A percentile compares a stretch with the other conserved stretches of the same genome.
Evolutionary conservation across 37 sponge, comb jelly and placozoan genomes (phyloP).

Genomic region (Halisarca cf. caerulea): DNA sequence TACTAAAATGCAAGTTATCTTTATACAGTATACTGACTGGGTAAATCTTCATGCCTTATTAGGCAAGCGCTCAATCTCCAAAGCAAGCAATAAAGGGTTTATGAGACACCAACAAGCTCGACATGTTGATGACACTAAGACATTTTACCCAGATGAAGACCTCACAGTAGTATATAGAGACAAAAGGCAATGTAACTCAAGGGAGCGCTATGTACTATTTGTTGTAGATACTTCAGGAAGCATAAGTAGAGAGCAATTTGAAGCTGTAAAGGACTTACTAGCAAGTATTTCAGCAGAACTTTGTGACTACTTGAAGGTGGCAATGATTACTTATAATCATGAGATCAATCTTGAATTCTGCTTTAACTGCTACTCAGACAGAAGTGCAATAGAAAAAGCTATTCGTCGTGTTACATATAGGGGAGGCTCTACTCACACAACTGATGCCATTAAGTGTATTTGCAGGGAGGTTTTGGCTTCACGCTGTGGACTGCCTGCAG

Average conservation of each 20-base stretch:
- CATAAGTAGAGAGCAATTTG: background rate
- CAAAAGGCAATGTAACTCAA: too few relatives aligned
- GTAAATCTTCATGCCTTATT: too few relatives aligned
- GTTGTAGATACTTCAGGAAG: slow-evolving; percentile 15
- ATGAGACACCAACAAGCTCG: too few relatives aligned
- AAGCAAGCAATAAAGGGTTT: too few relatives aligned
- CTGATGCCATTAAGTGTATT: slow-evolving; percentile 34
- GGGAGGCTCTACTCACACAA: slow-evolving; percentile 1
- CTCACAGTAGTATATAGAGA: too few relatives aligned
- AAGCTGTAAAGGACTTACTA: background rate
- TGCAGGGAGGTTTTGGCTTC: slow-evolving; percentile 15
- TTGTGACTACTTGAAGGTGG: slow-evolving; percentile 16
- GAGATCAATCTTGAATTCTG: slow-evolving; percentile 39
- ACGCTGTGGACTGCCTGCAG: slow-evolving; percentile 28
- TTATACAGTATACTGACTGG: too few relatives aligned
- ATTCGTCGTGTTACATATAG: background rate
- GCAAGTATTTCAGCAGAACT: background rate
- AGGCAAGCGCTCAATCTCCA: too few relatives aligned
- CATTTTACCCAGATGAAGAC: too few relatives aligned
- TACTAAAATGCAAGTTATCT: too few relatives aligned
- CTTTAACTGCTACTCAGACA: slow-evolving; percentile 21
- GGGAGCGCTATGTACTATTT: slow-evolving; percentile 18
- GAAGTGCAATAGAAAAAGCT: background rate
- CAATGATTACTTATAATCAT: slow-evolving; percentile 31
- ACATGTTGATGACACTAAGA: too few relatives aligned